Evolutionary conservation across 1,140 invertebrate genomes (phyloP).

Genomic region (Ostrea edulis): DNA sequence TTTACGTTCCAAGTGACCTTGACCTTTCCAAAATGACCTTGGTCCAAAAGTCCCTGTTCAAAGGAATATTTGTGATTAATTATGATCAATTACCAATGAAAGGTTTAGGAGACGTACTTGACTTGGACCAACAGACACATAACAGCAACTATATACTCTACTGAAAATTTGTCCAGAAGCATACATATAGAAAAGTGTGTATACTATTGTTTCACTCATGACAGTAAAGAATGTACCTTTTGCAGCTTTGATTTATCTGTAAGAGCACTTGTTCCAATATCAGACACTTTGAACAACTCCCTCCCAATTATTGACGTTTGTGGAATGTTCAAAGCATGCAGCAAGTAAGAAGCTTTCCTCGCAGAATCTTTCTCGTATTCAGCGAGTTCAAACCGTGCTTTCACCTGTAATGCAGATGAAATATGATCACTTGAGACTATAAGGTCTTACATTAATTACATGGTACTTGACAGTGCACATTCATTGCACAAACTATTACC

Average conservation of each 20-base stretch:
- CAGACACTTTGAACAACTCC: constrained; percentile 74
- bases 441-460: not conserved
- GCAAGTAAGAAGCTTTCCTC: not conserved
- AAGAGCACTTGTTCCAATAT: constrained; percentile 88
- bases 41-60: too few relatives aligned
- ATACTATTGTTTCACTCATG: too few relatives aligned
- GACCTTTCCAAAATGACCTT: too few relatives aligned
- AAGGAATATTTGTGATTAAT: too few relatives aligned
- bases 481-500: not conserved
- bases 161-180: too few relatives aligned
- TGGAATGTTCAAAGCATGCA: not conserved
- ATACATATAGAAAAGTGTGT: too few relatives aligned
- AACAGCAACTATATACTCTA: too few relatives aligned
- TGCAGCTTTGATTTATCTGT: constrained; percentile 57
- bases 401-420: not conserved
- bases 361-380: not conserved
- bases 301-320: not conserved
- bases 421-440: not conserved
- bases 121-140: too few relatives aligned
- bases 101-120: too few relatives aligned
- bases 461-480: not conserved
- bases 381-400: constrained; percentile 9
- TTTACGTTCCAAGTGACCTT: too few relatives aligned
- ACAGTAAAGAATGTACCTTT: constrained; percentile 15
- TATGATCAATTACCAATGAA: too few relatives aligned